Evolutionary conservation across 2,113 vertebrate species (phyloP).

Genomic region (Callocephalon fimbriatum): DNA sequence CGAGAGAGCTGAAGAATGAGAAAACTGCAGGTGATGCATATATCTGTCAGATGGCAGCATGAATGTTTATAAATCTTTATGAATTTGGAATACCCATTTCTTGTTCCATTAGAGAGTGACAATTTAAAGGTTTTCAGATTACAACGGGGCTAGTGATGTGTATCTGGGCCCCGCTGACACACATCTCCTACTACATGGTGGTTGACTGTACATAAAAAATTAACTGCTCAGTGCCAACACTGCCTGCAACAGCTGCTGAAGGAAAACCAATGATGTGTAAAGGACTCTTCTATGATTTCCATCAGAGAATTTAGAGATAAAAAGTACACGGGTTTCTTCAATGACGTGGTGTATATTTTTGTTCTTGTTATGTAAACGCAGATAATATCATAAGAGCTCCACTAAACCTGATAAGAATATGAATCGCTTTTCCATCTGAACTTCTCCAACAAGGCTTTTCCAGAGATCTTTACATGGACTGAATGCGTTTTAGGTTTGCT

Average conservation of each 20-base stretch:
- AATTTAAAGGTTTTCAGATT: slow-evolving; percentile 64
- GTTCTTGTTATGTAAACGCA: neutral
- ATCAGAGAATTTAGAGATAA: neutral
- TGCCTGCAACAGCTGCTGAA: slow-evolving; percentile 4
- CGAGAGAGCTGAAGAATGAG: neutral
- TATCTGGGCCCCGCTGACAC: slow-evolving; percentile 30
- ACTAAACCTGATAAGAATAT: neutral
- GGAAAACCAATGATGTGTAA: slow-evolving; percentile 43
- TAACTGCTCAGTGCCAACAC: slow-evolving; percentile 12
- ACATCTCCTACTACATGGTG: slow-evolving; percentile 21
- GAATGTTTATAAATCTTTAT: slow-evolving; percentile 57
- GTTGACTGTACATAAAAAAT: slow-evolving; percentile 39
- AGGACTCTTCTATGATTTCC: neutral
- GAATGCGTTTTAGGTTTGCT: neutral
- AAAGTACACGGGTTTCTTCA: neutral
- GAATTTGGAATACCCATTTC: slow-evolving; percentile 53
- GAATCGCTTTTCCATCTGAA: neutral
- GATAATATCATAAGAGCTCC: neutral
- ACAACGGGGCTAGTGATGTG: neutral
- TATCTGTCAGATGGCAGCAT: slow-evolving; percentile 31
- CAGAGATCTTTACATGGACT: neutral
- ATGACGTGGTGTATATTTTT: neutral
- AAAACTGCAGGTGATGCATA: slow-evolving; percentile 27
- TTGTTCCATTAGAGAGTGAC: slow-evolving; percentile 61
- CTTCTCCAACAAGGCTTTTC: neutral